Evolutionary conservation across 2,797 vertebrate genomes (phyloP).

Genomic region (Chromis chromis): DNA sequence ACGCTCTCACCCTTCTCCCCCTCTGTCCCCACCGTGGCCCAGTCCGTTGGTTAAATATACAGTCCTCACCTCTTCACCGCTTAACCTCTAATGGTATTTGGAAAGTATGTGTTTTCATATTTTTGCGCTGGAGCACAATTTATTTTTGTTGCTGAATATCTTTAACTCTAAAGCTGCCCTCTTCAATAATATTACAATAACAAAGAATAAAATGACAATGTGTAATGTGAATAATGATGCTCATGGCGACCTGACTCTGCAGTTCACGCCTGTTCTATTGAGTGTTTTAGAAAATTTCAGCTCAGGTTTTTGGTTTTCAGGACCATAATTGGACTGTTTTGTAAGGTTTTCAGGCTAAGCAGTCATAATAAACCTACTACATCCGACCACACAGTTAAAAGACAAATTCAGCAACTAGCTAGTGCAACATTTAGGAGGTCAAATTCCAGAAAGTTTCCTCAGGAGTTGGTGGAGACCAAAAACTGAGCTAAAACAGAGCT

Average conservation of each 20-base stretch:
- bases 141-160: not conserved
- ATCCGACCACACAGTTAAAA: not conserved
- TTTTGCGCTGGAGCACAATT: slow-evolving; percentile 4
- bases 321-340: not conserved
- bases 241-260: no score
- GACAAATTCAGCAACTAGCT: not conserved
- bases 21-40: not conserved
- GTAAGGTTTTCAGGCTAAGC: no score
- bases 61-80: slow-evolving; percentile 12
- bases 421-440: not conserved
- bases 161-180: slow-evolving; percentile 8
- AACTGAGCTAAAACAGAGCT: no score
- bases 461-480: no score
- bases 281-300: no score
- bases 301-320: not conserved
- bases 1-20: not conserved
- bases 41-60: slow-evolving; percentile 31
- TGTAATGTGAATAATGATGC: no score
- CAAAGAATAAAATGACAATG: not conserved
- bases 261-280: no score
- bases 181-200: not conserved
- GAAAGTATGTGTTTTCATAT: not conserved
- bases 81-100: not conserved
- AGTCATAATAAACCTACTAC: no score
- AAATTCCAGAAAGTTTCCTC: no score